These are phyloP conservation scores for Procapra przewalskii DNA, from an alignment of 2,113 vertebrate genomes.

Conservation along the genomic window DNA sequence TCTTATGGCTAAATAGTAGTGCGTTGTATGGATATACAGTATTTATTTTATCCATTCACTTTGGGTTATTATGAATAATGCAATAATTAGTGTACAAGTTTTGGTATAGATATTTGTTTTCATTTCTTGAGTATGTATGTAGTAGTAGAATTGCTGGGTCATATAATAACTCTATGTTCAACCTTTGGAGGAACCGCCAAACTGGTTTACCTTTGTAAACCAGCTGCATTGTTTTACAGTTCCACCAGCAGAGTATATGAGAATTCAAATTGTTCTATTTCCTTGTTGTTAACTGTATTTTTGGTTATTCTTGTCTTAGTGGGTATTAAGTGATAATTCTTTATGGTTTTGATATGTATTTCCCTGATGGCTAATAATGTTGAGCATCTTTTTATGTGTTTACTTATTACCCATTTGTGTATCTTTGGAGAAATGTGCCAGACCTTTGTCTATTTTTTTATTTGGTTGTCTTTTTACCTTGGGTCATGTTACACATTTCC, in stretches of 20 bases:
- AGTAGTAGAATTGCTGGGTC: not conserved
- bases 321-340: not conserved
- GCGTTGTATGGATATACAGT: not conserved
- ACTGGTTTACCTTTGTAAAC: not conserved
- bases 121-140: not conserved
- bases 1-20: not conserved
- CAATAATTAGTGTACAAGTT: not conserved
- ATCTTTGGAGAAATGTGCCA: not conserved
- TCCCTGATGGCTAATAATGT: not conserved
- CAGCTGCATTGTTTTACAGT: not conserved
- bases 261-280: not conserved
- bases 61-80: not conserved
- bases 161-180: not conserved
- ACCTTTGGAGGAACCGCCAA: not conserved
- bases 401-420: not conserved
- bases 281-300: not conserved
- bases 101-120: not conserved
- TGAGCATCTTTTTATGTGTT: not conserved
- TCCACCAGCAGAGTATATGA: not conserved
- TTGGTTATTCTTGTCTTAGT: not conserved
- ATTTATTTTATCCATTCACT: not conserved
- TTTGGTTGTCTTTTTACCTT: not conserved
- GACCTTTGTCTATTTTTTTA: not conserved
- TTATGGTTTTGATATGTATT: not conserved
- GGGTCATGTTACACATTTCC: not conserved